Percentiles rank a stretch among this genome's conserved stretches.
Conservation (phyloP, 1,140 invertebrate genomes). For the Tetranychus cinnabarinus region DNA sequence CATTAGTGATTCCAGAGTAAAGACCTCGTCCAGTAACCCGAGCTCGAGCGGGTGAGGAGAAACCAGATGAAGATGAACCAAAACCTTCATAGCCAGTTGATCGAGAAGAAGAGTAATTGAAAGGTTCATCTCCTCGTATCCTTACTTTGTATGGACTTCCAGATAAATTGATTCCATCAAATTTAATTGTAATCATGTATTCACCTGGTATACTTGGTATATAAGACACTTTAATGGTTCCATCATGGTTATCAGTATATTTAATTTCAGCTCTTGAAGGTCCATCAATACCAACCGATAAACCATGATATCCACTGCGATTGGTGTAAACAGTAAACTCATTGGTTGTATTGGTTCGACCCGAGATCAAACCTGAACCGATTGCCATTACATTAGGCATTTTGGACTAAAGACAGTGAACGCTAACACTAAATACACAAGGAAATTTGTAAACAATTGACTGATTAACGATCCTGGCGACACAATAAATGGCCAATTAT, state of each 20-base stretch:
- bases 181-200: constrained; percentile 86
- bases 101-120: neutral
- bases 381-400: constrained; percentile 2
- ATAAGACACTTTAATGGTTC: constrained; percentile 77
- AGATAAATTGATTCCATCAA: constrained; percentile 83
- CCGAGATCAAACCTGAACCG: constrained; percentile 1
- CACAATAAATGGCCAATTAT: no score
- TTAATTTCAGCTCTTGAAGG: constrained; percentile 15
- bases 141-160: constrained; percentile 24
- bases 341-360: neutral
- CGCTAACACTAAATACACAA: no score
- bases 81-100: neutral
- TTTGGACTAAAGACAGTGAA: neutral
- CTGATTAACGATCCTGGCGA: no score
- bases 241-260: constrained; percentile 85
- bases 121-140: neutral
- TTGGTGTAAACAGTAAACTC: constrained; percentile 87
- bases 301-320: constrained; percentile 48
- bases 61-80: neutral
- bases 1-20: constrained; percentile 1
- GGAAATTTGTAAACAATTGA: no score
- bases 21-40: neutral
- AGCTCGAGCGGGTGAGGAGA: neutral
- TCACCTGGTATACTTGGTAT: constrained; percentile 87
- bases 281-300: constrained; percentile 68